Evolutionary conservation across 2,113 vertebrate genomes (phyloP).

Genomic region (Oryzias curvinotus): DNA sequence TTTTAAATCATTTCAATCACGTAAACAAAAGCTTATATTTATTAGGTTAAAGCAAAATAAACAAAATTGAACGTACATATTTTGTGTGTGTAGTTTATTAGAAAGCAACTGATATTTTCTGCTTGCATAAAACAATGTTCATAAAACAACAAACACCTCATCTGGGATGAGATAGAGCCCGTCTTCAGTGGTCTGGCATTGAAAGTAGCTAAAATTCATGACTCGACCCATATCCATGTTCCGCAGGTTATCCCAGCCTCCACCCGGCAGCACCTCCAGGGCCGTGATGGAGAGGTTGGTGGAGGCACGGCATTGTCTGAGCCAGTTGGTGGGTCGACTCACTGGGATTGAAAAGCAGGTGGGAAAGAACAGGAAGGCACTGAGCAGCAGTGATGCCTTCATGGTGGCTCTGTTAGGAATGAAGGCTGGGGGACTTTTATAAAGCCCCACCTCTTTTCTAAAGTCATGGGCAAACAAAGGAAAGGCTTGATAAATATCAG

Average conservation of each 20-base stretch:
- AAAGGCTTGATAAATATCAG: neutral
- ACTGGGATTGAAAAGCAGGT: slow-evolving; percentile 40
- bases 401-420: slow-evolving; percentile 39
- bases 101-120: neutral
- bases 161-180: slow-evolving; percentile 88
- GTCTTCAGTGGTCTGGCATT: slow-evolving; percentile 88
- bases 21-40: neutral
- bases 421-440: neutral
- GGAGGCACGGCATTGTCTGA: slow-evolving; percentile 72
- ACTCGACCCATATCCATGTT: slow-evolving; percentile 89
- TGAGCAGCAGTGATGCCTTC: slow-evolving; percentile 18
- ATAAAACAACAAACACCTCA: slow-evolving; percentile 81
- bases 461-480: slow-evolving; percentile 22
- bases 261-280: slow-evolving; percentile 88
- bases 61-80: too few species aligned
- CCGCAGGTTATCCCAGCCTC: slow-evolving; percentile 92
- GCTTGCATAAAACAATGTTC: neutral
- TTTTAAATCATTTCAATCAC: neutral
- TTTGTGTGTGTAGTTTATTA: too few species aligned
- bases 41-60: too few species aligned
- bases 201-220: slow-evolving; percentile 81
- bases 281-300: slow-evolving; percentile 65
- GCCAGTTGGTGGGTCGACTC: slow-evolving; percentile 61
- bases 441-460: slow-evolving; percentile 27
- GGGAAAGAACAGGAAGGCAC: slow-evolving; percentile 42